Conservation (phyloP, 2,888 invertebrate genomes). For the Drosophila helvetica region DNA sequence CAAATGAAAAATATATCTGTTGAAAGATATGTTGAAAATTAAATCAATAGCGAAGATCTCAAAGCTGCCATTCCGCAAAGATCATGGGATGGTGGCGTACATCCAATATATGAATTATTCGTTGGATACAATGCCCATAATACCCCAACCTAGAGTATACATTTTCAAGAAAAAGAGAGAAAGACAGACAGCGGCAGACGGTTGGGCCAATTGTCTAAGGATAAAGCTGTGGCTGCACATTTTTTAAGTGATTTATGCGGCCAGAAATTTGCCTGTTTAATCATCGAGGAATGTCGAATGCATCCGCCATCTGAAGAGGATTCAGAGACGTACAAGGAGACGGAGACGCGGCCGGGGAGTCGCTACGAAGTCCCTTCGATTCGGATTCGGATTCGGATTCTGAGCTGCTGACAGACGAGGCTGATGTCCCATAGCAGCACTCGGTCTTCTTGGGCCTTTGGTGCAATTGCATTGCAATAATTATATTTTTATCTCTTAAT, state of each 20-base stretch:
- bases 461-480: constrained; percentile 72
- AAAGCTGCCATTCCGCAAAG: too few relatives aligned
- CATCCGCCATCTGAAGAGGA: constrained; percentile 13
- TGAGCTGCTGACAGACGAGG: constrained; percentile 48
- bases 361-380: constrained; percentile 22
- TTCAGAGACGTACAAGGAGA: constrained; percentile 7
- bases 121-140: not conserved
- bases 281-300: constrained; percentile 46
- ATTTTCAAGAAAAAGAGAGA: not conserved
- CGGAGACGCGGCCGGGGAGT: not conserved
- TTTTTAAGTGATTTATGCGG: constrained; percentile 82
- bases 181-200: not conserved
- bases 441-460: constrained; percentile 13
- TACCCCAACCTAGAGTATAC: not conserved
- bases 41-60: too few relatives aligned
- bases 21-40: too few relatives aligned
- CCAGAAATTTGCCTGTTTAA: constrained; percentile 58
- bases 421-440: constrained; percentile 24
- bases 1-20: too few relatives aligned
- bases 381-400: constrained; percentile 22
- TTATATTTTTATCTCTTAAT: constrained; percentile 82
- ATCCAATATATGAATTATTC: too few relatives aligned
- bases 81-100: too few relatives aligned
- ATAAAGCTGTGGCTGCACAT: constrained; percentile 63
- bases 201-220: not conserved